Percentiles rank a stretch among this genome's conserved stretches.
These are phyloP conservation scores for Falco cherrug DNA, from an alignment of 2,797 vertebrate species.

Conservation along the genomic window DNA sequence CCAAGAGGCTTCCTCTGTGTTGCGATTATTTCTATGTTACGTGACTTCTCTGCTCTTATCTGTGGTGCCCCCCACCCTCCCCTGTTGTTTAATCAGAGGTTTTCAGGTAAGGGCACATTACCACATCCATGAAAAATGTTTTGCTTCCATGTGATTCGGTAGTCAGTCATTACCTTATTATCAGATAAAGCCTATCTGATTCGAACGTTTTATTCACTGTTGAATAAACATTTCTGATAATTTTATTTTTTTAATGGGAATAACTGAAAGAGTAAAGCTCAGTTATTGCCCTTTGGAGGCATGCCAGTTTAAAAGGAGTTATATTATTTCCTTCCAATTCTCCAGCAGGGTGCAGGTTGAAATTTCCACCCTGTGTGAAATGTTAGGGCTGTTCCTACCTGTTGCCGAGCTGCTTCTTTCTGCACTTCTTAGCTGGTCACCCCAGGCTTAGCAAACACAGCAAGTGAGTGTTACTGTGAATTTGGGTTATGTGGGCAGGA, in stretches of 20 bases:
- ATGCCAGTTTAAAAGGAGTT: background rate
- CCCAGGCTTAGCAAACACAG: background rate
- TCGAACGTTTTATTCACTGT: slow-evolving; percentile 71
- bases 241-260: slow-evolving; percentile 55
- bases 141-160: slow-evolving; percentile 78
- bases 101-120: slow-evolving; percentile 71
- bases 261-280: slow-evolving; percentile 51
- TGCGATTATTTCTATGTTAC: slow-evolving; percentile 2
- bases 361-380: background rate
- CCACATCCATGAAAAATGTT: slow-evolving; percentile 71
- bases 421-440: background rate
- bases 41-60: slow-evolving; percentile 58
- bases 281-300: slow-evolving; percentile 41
- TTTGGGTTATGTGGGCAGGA: background rate
- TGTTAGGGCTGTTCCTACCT: background rate
- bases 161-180: slow-evolving; percentile 74
- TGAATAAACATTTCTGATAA: slow-evolving; percentile 80
- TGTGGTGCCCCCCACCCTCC: background rate
- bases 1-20: background rate
- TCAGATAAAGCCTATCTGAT: slow-evolving; percentile 83
- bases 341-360: background rate
- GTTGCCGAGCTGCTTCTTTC: background rate
- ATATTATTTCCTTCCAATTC: slow-evolving; percentile 9
- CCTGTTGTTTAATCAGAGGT: slow-evolving; percentile 50
- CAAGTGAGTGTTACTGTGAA: background rate